Evolutionary conservation across 2,888 invertebrate genomes (phyloP), one percentile per base, ranked within the genome.

Genomic region (Epirrhoe alternata): DNA sequence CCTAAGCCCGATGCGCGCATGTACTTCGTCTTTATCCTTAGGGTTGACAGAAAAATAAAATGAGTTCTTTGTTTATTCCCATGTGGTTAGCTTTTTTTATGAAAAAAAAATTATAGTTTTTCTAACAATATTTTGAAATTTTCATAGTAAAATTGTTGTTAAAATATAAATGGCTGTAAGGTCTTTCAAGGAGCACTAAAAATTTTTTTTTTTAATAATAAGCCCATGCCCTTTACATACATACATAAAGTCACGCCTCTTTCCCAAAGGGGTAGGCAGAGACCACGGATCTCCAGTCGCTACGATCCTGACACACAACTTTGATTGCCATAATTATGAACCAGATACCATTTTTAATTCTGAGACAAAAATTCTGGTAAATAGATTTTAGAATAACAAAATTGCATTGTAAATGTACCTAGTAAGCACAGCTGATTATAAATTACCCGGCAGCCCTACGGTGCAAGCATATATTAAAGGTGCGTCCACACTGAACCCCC

Each of bases 401-500:
- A 16, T 16, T 42, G 10, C 30, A 30, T n/a, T 5, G 30, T 45
- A 45, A 56, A 56, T 14, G 7, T n/a, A n/a, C n/a, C 31, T n/a
- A 17, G n/a, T 45, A 50, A 14, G 51, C 61, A 42, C 24, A 51
- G n/a, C 47, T 54, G 47, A 53, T 63, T 52, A 47, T 59, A 38
- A 52, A 47, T 52, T 42, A 45, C 47, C 14, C n/a, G 63, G 64
- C 84, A 86, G 53, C 87, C 90, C 89, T 90, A 74, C 67, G 58
- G 51, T 66, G 66, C 72, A 66, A 74, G 81, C 84, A 86, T 86
- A 87, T 80, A 87, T 90, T 90, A 87, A 89, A 88, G 89, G 84
- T 85, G 84, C 84, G 87, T 88, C 85, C 86, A 86, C 85, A 88
- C 87, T 83, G 85, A 87, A 88, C 84, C 88, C 86, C 84, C 90